Conservation (phyloP, 2,113 vertebrate genomes). For the Mus spicilegus region DNA sequence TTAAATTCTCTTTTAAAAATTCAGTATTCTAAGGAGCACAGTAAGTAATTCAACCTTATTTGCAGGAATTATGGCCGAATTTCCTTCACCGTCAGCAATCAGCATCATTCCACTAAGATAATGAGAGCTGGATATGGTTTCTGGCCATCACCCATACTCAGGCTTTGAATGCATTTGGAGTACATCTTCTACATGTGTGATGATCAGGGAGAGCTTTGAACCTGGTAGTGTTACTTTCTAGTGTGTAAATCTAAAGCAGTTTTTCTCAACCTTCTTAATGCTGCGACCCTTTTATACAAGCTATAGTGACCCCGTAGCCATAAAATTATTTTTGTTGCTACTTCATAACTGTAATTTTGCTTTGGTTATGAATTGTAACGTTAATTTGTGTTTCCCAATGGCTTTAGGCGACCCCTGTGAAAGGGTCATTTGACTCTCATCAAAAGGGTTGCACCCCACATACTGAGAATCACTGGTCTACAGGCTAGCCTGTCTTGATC, state of each 20-base stretch:
- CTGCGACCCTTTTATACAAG: background rate
- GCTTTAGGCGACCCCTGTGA: background rate
- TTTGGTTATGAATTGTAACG: background rate
- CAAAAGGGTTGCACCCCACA: background rate
- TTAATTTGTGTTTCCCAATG: background rate
- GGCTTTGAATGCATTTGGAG: background rate
- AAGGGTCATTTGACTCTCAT: background rate
- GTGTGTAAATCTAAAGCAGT: background rate
- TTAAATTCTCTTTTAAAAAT: constrained; percentile 40
- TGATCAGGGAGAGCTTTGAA: background rate
- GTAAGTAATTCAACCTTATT: background rate
- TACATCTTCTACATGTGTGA: background rate
- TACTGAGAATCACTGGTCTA: background rate
- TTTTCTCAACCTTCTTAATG: background rate
- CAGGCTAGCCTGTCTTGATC: background rate
- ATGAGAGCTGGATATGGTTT: background rate
- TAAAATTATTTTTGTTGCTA: background rate
- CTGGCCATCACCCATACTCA: background rate
- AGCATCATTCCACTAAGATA: background rate
- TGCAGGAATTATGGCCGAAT: background rate
- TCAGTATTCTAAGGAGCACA: background rate
- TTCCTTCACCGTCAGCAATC: background rate
- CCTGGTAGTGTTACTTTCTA: background rate
- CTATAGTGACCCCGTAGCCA: background rate
- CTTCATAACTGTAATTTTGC: background rate